These are phyloP conservation scores for Cotesia vestalis DNA, from an alignment of 1,140 invertebrate genomes.

Conservation along the genomic window DNA sequence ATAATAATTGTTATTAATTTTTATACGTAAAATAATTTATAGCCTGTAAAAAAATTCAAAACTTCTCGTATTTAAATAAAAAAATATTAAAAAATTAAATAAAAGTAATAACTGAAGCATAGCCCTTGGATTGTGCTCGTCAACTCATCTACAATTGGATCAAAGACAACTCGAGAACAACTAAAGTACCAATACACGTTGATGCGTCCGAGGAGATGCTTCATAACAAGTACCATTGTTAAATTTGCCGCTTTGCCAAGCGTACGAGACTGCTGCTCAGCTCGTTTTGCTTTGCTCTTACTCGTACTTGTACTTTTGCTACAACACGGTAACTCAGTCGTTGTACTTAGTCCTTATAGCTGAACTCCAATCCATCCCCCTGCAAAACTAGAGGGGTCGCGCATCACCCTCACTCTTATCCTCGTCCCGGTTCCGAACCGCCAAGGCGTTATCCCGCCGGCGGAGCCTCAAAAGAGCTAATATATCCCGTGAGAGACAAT, in stretches of 20 bases:
- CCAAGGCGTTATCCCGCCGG: constrained; percentile 36
- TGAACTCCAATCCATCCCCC: too few species aligned
- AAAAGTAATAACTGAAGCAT: constrained; percentile 10
- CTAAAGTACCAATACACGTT: constrained; percentile 25
- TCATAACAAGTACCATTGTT: constrained; percentile 44
- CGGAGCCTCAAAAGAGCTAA: constrained; percentile 50
- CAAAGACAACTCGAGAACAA: constrained; percentile 15
- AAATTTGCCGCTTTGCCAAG: constrained; percentile 46
- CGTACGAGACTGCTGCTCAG: constrained; percentile 19
- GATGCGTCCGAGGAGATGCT: constrained; percentile 21
- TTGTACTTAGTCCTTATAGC: too few species aligned
- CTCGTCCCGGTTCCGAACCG: constrained; percentile 5
- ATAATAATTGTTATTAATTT: too few species aligned
- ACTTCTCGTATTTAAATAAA: neutral
- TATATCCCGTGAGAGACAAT: constrained; percentile 51
- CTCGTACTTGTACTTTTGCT: neutral
- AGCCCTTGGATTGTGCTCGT: neutral
- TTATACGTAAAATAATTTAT: too few species aligned
- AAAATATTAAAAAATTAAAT: neutral
- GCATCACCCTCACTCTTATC: neutral
- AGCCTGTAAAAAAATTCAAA: neutral
- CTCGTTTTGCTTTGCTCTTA: too few species aligned
- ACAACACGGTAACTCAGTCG: neutral
- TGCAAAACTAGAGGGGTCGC: constrained; percentile 2
- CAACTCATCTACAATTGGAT: constrained; percentile 30